Conservation (phyloP, 2,113 vertebrate genomes). For the Lanius collurio region DNA sequence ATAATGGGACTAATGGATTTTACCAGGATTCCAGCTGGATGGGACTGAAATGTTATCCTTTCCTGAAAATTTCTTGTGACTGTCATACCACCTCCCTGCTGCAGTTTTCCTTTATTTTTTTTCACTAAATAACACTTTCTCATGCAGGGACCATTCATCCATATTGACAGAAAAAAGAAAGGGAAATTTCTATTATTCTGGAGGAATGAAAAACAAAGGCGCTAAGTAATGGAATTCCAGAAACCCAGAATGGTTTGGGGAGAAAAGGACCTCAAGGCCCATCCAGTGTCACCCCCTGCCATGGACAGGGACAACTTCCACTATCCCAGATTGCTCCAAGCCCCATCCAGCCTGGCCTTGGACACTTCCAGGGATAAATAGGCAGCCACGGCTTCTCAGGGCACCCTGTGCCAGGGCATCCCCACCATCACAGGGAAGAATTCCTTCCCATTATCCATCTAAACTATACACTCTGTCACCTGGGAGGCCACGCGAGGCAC, state of each 20-base stretch:
- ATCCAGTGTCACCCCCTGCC: background rate
- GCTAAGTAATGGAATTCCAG: background rate
- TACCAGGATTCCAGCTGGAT: background rate
- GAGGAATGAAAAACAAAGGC: background rate
- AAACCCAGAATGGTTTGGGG: background rate
- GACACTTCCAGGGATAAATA: background rate
- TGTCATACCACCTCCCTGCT: background rate
- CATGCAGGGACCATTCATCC: background rate
- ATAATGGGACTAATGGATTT: background rate
- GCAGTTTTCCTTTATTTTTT: background rate
- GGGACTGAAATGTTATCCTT: background rate
- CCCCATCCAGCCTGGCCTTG: fast-evolving
- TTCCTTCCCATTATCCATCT: background rate
- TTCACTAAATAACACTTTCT: background rate
- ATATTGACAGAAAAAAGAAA: background rate
- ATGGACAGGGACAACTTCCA: background rate
- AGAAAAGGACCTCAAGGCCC: background rate
- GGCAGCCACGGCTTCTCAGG: background rate
- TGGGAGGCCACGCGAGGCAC: too few relatives aligned
- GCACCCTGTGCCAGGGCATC: background rate
- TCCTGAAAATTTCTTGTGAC: background rate
- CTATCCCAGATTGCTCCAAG: fast-evolving
- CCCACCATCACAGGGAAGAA: fast-evolving
- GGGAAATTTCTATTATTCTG: background rate
- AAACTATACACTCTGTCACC: too few relatives aligned